These are phyloP conservation scores for Misgurnus anguillicaudatus DNA, from an alignment of 2,113 vertebrate genomes.

Conservation along the genomic window DNA sequence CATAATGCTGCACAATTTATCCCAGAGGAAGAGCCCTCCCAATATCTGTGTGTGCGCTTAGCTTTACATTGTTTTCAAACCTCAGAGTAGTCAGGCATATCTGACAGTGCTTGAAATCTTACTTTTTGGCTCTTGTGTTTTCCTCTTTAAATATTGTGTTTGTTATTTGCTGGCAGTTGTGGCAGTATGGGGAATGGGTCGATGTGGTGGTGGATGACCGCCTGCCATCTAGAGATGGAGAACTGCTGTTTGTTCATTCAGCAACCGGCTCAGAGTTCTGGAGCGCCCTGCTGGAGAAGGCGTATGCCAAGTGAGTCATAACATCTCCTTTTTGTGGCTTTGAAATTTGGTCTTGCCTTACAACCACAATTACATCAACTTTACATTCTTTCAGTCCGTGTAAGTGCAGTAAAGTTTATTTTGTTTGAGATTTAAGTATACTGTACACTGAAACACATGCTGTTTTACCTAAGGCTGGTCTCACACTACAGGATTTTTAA, in stretches of 20 bases:
- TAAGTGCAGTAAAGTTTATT: too few species aligned
- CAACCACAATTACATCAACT: background rate
- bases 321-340: background rate
- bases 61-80: background rate
- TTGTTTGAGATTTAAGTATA: too few species aligned
- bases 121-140: background rate
- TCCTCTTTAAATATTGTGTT: background rate
- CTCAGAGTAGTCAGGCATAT: background rate
- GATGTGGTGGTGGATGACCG: constrained; percentile 78
- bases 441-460: too few species aligned
- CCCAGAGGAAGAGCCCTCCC: constrained; percentile 32
- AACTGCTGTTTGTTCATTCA: constrained; percentile 79
- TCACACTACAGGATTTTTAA: too few species aligned
- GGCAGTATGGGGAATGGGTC: constrained; percentile 78
- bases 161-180: constrained; percentile 67
- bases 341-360: background rate
- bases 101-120: background rate
- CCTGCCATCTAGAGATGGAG: constrained; percentile 71
- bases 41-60: background rate
- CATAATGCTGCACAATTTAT: constrained; percentile 29
- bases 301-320: constrained; percentile 70
- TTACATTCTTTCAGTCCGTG: too few species aligned
- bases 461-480: too few species aligned
- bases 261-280: constrained; percentile 74
- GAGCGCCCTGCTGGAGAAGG: constrained; percentile 72